Evolutionary conservation across 2,113 vertebrate genomes (phyloP).

Genomic region (Microcebus murinus): DNA sequence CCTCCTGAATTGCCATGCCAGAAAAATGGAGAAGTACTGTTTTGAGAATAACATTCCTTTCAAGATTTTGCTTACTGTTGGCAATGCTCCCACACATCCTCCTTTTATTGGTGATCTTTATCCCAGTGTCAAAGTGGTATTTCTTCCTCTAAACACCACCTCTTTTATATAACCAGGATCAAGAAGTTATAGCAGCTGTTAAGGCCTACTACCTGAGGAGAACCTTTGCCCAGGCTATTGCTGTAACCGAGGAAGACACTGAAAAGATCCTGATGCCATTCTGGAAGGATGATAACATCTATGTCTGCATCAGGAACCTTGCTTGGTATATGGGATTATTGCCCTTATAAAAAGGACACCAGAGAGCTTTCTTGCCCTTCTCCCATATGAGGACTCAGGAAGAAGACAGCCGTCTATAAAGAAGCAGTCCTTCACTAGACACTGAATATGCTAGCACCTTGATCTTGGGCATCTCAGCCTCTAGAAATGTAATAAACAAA

Average conservation of each 20-base stretch:
- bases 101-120: not conserved
- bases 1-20: not conserved
- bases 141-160: not conserved
- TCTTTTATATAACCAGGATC: not conserved
- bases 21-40: not conserved
- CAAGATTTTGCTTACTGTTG: not conserved
- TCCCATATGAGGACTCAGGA: too few relatives aligned
- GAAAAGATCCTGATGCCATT: not conserved
- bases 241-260: not conserved
- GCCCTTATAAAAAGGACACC: too few relatives aligned
- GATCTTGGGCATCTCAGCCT: too few relatives aligned
- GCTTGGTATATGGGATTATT: too few relatives aligned
- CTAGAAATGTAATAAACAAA: too few relatives aligned
- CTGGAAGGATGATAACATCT: not conserved
- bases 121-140: not conserved
- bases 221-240: not conserved
- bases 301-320: not conserved
- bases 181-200: not conserved
- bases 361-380: too few relatives aligned
- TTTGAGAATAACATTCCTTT: not conserved
- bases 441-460: too few relatives aligned
- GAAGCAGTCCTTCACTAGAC: too few relatives aligned
- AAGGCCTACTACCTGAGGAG: not conserved
- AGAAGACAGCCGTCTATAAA: too few relatives aligned
- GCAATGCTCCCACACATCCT: not conserved